These are phyloP conservation scores for Heliconius nattereri DNA, from an alignment of 1,140 invertebrate species.

Conservation along the genomic window DNA sequence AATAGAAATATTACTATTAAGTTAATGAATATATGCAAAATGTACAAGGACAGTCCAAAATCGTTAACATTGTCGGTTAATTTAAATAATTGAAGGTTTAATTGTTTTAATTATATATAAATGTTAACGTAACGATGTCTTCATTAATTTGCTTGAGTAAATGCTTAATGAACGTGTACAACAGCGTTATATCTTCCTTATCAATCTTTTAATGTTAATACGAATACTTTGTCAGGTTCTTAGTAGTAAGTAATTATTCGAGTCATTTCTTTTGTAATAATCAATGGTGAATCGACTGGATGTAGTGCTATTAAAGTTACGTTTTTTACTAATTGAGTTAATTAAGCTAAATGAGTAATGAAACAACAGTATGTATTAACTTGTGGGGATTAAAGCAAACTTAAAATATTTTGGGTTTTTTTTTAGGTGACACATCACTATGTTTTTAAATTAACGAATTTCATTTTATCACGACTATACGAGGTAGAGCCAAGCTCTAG, in stretches of 20 bases:
- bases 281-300: not conserved
- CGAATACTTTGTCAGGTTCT: slow-evolving; percentile 6
- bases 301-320: not conserved
- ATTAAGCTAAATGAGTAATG: not conserved
- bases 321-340: not conserved
- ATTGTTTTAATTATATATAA: slow-evolving; percentile 26
- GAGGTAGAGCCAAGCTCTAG: no score
- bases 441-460: no score
- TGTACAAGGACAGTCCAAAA: not conserved
- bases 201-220: slow-evolving; percentile 6
- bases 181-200: slow-evolving; percentile 23
- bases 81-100: slow-evolving; percentile 12
- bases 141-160: slow-evolving; percentile 22
- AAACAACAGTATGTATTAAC: not conserved
- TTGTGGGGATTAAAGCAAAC: no score
- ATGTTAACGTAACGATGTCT: slow-evolving; percentile 21
- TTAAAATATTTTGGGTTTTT: no score
- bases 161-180: slow-evolving; percentile 14
- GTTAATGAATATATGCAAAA: not conserved
- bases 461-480: no score
- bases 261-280: slow-evolving; percentile 5
- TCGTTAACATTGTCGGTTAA: not conserved
- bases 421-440: no score
- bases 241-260: not conserved
- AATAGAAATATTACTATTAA: not conserved